Evolutionary conservation across 1,140 invertebrate genomes (phyloP).

Genomic region (Drosophila mojavensis): DNA sequence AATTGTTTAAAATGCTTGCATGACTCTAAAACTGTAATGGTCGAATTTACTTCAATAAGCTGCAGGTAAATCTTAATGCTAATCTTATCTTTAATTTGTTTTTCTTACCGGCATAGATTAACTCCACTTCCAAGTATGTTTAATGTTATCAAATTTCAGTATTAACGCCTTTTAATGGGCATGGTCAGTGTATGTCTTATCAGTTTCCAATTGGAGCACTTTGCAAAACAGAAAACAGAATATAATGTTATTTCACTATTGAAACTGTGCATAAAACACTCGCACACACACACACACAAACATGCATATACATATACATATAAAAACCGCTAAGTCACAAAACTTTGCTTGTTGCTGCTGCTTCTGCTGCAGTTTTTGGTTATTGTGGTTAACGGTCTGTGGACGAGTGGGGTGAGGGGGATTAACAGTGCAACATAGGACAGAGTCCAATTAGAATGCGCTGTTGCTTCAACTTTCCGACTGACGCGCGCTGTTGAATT

Average conservation of each 20-base stretch:
- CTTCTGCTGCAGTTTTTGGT: slow-evolving; percentile 41
- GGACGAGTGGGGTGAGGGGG: background rate
- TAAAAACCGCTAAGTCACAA: slow-evolving; percentile 37
- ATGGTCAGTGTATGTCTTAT: background rate
- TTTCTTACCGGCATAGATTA: background rate
- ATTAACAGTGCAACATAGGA: background rate
- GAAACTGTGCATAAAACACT: background rate
- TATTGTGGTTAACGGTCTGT: slow-evolving; percentile 38
- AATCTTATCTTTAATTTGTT: too few species aligned
- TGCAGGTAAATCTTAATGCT: too few species aligned
- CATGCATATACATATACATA: slow-evolving; percentile 6
- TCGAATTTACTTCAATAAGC: too few species aligned
- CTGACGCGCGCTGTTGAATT: slow-evolving; percentile 32
- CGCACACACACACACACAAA: background rate
- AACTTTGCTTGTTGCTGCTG: slow-evolving; percentile 56
- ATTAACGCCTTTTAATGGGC: background rate
- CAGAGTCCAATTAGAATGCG: slow-evolving; percentile 59
- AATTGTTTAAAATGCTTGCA: too few species aligned
- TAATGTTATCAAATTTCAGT: background rate
- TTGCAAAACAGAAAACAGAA: background rate
- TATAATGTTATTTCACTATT: background rate
- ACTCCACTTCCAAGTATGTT: background rate
- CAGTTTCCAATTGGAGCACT: background rate
- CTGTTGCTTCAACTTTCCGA: slow-evolving; percentile 60
- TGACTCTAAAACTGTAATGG: too few species aligned